These are phyloP conservation scores for Lagocephalus sceleratus DNA, from an alignment of 2,797 vertebrate species.

Conservation along the genomic window DNA sequence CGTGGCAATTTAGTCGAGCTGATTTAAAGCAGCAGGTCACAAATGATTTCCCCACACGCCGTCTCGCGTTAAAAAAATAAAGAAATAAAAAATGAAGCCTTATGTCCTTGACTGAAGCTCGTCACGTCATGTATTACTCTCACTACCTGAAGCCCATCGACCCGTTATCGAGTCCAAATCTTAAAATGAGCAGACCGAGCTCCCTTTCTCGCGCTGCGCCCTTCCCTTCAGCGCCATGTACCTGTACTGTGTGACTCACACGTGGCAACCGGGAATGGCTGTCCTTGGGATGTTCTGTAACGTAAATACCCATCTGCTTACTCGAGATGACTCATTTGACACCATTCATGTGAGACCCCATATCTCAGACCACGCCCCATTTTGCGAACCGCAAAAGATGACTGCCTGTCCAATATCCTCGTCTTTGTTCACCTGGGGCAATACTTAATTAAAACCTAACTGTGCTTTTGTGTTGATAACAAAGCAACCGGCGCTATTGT, in stretches of 20 bases:
- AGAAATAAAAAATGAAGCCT: neutral
- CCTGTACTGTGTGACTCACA: slow-evolving; percentile 43
- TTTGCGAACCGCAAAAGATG: slow-evolving; percentile 22
- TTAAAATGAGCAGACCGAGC: slow-evolving; percentile 40
- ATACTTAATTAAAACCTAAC: slow-evolving; percentile 61
- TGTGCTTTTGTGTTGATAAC: slow-evolving; percentile 56
- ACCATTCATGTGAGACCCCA: slow-evolving; percentile 7
- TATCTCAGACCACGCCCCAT: slow-evolving; percentile 1
- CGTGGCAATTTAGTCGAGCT: neutral
- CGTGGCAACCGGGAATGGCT: slow-evolving; percentile 23
- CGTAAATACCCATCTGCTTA: slow-evolving; percentile 42
- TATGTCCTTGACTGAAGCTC: neutral
- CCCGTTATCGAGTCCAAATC: slow-evolving; percentile 57
- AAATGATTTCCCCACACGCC: neutral
- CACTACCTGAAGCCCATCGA: slow-evolving; percentile 44
- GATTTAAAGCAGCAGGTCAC: slow-evolving; percentile 4
- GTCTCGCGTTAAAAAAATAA: too few relatives aligned
- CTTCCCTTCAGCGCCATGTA: slow-evolving; percentile 46
- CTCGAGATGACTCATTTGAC: slow-evolving; percentile 40
- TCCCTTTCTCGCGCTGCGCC: slow-evolving; percentile 48
- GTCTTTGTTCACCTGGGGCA: slow-evolving; percentile 55
- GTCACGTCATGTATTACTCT: slow-evolving; percentile 47
- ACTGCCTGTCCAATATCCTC: slow-evolving; percentile 55
- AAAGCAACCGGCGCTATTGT: slow-evolving; percentile 44
- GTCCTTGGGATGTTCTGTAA: slow-evolving; percentile 14